Base-by-base conservation (phyloP, 2,113 vertebrate genomes). In the Platysternon megacephalum region DNA sequence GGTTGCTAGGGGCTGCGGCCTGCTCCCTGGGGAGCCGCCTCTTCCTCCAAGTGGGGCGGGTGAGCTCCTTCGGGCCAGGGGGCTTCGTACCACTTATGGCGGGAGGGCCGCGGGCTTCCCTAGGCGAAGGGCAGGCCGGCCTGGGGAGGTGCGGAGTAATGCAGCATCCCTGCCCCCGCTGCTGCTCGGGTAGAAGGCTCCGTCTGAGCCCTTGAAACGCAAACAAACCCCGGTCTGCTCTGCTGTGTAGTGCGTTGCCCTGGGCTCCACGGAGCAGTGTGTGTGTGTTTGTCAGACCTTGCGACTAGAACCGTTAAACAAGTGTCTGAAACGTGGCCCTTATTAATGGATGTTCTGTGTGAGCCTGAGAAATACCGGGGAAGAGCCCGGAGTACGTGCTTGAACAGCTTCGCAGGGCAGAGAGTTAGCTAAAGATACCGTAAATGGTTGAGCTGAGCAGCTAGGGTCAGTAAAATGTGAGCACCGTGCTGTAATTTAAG, bases 321-420 rank as follows among this genome's bases (percentile, higher is more conserved):
- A 11, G 28, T 2, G 48, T 1, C n/a, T 65, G 26, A 10, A 53
- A 65, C 11, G 35, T 4, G 76, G 9, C 1, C n/a, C 11, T 1
- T 0, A 1, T 6, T 0, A 29, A 19, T 17, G 39, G 26, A 12
- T 0, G 32, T 22, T 2, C 39, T 4, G 14, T 8, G 49, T 0
- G 9, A 8, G 1, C 8, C 8, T 56, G 82, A 5, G 58, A 3
- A 1, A 35, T 0, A 3, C 52, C 3, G 48, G 68, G 32, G n/a
- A 52, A 5, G 8, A 46, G 81, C 4, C 65, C 19, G 26, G n/a
- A 39, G 12, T 29, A 28, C 52, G 13, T 0, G 7, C 35, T 6
- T 29, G 72, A 17, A 11, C 14, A 1, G 91, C 87, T 56, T 1
- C 4, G 84, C 68, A 68, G 51, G 68, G n/a, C 24, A 0, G 0